Base-by-base conservation (phyloP, 1,140 invertebrate genomes). In the Pomacea maculata region DNA sequence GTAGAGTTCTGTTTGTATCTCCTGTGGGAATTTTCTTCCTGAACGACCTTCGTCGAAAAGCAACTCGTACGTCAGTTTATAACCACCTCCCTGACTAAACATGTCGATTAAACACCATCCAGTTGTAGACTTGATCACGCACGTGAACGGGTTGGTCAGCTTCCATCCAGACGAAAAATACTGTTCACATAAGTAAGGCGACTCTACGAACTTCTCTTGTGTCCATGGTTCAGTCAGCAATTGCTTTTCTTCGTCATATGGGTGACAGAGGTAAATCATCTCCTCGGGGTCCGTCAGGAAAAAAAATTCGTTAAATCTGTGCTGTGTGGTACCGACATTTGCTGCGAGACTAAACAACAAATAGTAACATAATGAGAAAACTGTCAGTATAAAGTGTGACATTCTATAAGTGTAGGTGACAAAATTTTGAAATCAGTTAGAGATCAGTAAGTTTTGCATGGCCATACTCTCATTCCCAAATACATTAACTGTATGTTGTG, bases 241-340 rank as follows among this genome's bases (percentile, higher is more conserved):
- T 54, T 75, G 74, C 54, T 61, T 55, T 9, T 61, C 54, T 5
- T 54, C 21, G 9, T 75, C 74, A 17, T 55, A 12, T 52, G 74
- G 52, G 54, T 75, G 74, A n/a, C 74, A 75, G 12, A 75, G 12
- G 74, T 25, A 57, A 57, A 57, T 75, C 54, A 75, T 61, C 12
- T 57, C 6, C 54, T 75, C 74, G 6, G 74, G 74, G 12, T 75
- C 74, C 8, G 74, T 75, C 52, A 75, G 74, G n/a, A 75, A 75
- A 54, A 25, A 75, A 54, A 57, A 75, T 57, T 75, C 74, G 7
- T 75, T 54, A n/a, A 19, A 65, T 17, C 17, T 2, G 64, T 25
- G 25, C 25, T 25, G n/a, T n/a, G 7, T n/a, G 34, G 0, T 45
- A 45, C 34, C 34, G 6, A 6, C 34, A 45, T 45, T 45, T 45